These are phyloP conservation scores for Arothron firmamentum DNA, from an alignment of 2,113 vertebrate genomes.

Conservation along the genomic window DNA sequence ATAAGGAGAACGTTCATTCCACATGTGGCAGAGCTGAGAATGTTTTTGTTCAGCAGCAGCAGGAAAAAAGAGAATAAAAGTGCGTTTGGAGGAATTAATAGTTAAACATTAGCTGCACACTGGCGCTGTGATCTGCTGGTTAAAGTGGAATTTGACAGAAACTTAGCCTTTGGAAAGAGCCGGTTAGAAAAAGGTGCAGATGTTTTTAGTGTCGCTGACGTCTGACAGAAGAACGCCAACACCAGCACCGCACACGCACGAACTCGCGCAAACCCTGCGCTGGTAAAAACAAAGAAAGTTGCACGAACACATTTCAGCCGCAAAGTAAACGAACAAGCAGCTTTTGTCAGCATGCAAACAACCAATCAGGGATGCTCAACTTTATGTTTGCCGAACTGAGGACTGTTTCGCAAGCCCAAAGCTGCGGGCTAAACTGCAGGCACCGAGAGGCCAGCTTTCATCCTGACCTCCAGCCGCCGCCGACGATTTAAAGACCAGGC, in stretches of 20 bases:
- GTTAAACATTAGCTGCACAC: too few species aligned
- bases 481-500: not conserved
- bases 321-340: conserved; percentile 25
- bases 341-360: conserved; percentile 26
- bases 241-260: not conserved
- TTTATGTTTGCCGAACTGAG: conserved; percentile 37
- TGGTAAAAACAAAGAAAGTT: not conserved
- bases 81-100: too few species aligned
- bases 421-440: conserved; percentile 16
- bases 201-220: too few species aligned
- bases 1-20: too few species aligned
- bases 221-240: not conserved
- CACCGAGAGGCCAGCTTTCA: not conserved
- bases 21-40: too few species aligned
- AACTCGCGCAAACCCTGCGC: too few species aligned
- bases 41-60: too few species aligned
- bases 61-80: too few species aligned
- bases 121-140: too few species aligned
- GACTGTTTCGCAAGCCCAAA: not conserved
- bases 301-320: not conserved
- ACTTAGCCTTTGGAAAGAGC: too few species aligned
- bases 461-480: not conserved
- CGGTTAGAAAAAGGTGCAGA: too few species aligned
- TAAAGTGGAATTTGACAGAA: too few species aligned
- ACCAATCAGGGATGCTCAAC: conserved; percentile 39